Base-by-base conservation (phyloP, 2,888 invertebrate genomes). In the Mimachlamys varia region DNA sequence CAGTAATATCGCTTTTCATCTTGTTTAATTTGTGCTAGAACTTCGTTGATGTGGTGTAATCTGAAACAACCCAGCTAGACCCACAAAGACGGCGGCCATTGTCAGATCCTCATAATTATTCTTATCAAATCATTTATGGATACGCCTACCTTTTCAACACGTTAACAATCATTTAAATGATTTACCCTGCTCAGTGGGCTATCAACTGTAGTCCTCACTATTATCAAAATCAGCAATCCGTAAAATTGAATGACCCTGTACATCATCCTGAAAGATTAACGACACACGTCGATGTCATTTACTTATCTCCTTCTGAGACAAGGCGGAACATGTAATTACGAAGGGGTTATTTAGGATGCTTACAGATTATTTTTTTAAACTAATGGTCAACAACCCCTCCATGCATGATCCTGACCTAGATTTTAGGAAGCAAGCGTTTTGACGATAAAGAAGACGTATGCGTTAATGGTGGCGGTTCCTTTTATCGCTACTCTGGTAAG, bases 81-180 rank as follows among this genome's bases (percentile, higher is more conserved):
- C 76, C 22, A 76, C 76, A 76, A 76, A 76, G 76, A 76, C 76
- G 76, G 33, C 7, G 12, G 33, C 76, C 76, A 76, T 76, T 76
- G 76, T 76, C 76, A 33, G 76, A 0, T 76, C 58, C 76, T 76
- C 76, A 33, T 76, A 27, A 76, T 76, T 76, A 76, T 76, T 76
- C 76, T 76, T 76, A 76, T 76, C 76, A 33, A 76, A 33, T 76
- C 76, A 76, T 76, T 76, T 76, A 76, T 27, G 76, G 76, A 27
- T 76, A 76, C 76, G 76, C 76, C 76, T 76, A 76, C 76, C 76
- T 76, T 76, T 76, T 76, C 76, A 76, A 76, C 76, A 76, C 76
- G 76, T 76, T 76, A 33, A 76, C 76, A 76, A 76, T 33, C 7
- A 76, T 76, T 76, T 76, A 76, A 76, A 76, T 76, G 76, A 76